A percentile compares a stretch with the other conserved stretches of the same genome.
phyloP scores from a whole-genome alignment of 1,140 invertebrate species.

The Oryctes rhinoceros region DNA sequence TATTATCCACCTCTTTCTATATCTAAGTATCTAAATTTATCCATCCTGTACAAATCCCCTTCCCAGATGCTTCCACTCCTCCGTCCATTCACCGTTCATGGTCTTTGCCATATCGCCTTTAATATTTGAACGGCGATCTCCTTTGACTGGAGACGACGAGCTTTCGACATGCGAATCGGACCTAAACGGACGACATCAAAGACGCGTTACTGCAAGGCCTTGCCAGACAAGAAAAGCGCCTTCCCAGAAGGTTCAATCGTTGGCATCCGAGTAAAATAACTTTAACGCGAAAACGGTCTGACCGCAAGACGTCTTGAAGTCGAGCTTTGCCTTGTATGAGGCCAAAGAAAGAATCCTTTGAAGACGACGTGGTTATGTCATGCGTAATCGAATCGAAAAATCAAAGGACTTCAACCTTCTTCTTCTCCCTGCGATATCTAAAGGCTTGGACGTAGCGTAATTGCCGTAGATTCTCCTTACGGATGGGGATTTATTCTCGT shows the following conservation, averaged over 20 bases:
- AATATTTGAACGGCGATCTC: not conserved
- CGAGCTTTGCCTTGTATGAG: not conserved
- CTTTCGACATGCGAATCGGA: not conserved
- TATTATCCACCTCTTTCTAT: too few relatives aligned
- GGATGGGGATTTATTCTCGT: too few relatives aligned
- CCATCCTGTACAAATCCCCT: too few relatives aligned
- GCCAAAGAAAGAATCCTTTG: not conserved
- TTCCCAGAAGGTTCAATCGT: not conserved
- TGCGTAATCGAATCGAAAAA: constrained; percentile 10
- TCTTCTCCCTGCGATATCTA: too few relatives aligned
- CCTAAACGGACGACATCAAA: constrained; percentile 1
- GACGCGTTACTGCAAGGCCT: not conserved
- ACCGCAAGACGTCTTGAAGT: not conserved
- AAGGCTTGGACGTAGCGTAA: too few relatives aligned
- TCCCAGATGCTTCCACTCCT: too few relatives aligned
- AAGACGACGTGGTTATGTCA: not conserved
- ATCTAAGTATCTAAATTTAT: too few relatives aligned
- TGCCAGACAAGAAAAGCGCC: not conserved
- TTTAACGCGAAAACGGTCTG: not conserved
- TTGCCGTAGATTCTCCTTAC: too few relatives aligned
- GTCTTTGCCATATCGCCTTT: not conserved
- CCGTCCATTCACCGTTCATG: too few relatives aligned
- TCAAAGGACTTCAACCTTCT: not conserved
- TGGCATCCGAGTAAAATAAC: constrained; percentile 7
- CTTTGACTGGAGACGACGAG: not conserved